Base-by-base conservation (phyloP, 2,888 invertebrate genomes). In the Tortricodes alternella region DNA sequence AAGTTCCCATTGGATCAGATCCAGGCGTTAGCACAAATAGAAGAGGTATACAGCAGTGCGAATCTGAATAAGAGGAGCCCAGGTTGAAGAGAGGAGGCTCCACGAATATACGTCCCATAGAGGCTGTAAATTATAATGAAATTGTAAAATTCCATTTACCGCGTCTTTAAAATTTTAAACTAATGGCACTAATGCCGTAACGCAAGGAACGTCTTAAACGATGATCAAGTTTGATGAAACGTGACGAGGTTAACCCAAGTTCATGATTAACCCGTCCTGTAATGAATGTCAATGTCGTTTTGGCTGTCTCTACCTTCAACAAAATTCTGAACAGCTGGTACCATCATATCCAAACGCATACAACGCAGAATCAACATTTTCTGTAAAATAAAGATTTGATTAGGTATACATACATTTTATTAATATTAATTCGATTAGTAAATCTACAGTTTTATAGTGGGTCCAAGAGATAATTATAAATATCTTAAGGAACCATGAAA, bases 1-100 rank as follows among this genome's bases (percentile, higher is more conserved):
- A 82, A 0, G 96, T 93, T 18, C 96, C 96, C 72, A 97, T 97
- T 0, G 98, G 98, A 91, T 98, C 98, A 0, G 97, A 96, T 2
- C 98, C 98, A 0, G 98, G 97, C 0, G 98, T 97, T 59, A 98
- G 85, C 19, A 98, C 94, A 73, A 98, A 98, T 68, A 98, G 95
- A 57, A 98, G 82, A 0, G 98, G 98, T n/a, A 96, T 94, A 71
- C 94, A 94, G 73, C 94, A 95, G 69, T 96, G 95, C 0, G 98
- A 98, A 75, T 98, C 98, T 0, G 91, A 87, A 76, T 95, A 98
- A 0, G 97, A 96, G 1, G 97, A 95, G 0, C 91, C 84, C 64
- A 98, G 88, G 83, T 98, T 97, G 76, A 98, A 98, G 0, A 97
- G 94, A 0, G 98, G 98, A 0, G 98, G 96, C 76, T 97, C 96